Conservation (phyloP, 2,888 invertebrate species). For the Chromoteleia sp. region DNA sequence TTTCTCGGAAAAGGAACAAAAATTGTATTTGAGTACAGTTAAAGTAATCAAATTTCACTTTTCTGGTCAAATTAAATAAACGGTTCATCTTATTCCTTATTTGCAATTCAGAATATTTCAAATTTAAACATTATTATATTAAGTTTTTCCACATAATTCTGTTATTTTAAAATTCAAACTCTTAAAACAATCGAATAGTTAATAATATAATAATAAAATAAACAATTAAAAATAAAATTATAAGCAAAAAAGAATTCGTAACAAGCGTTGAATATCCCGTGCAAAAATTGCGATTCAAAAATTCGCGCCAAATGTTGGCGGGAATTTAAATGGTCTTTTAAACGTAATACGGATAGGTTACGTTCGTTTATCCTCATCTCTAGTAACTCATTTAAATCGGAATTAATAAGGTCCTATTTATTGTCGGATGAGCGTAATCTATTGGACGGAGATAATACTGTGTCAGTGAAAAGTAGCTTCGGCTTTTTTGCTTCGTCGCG, state of each 20-base stretch:
- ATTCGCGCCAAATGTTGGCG: background rate
- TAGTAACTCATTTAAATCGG: background rate
- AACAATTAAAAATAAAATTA: too few species aligned
- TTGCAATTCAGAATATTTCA: background rate
- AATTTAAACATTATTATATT: too few species aligned
- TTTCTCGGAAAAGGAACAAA: background rate
- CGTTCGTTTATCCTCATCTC: too few species aligned
- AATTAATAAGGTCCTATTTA: background rate
- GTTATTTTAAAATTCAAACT: too few species aligned
- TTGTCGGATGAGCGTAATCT: slow-evolving; percentile 3
- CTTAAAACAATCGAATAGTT: too few species aligned
- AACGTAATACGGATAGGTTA: too few species aligned
- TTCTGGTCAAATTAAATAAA: background rate
- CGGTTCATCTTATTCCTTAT: background rate
- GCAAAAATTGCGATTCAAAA: background rate
- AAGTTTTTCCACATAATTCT: too few species aligned
- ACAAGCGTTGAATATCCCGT: too few species aligned
- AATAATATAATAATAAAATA: too few species aligned
- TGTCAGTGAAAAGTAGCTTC: slow-evolving; percentile 28
- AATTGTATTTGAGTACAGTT: too few species aligned
- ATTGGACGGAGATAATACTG: slow-evolving; percentile 2
- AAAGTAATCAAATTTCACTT: background rate
- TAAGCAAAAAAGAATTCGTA: too few species aligned
- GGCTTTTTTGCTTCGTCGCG: background rate
- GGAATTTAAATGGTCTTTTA: background rate